phyloP scores from a whole-genome alignment of 92 coral and sea anemone species.

The Phenganax stokvisi region DNA sequence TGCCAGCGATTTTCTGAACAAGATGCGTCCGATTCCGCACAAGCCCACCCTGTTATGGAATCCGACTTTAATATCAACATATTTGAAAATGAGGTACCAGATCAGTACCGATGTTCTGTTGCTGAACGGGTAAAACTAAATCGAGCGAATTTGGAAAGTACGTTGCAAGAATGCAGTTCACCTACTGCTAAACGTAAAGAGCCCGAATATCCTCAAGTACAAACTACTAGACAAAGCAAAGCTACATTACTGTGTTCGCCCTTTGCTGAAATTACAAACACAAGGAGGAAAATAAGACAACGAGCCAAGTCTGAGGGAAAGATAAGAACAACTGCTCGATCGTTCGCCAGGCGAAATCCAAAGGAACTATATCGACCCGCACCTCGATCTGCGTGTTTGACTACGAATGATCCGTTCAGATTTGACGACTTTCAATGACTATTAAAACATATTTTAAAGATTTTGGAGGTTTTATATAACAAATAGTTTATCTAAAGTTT shows the following conservation, averaged over 20 bases:
- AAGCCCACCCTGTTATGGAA: background rate
- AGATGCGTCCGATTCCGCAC: constrained; percentile 18
- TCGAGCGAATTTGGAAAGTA: constrained; percentile 22
- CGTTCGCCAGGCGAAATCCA: background rate
- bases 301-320: constrained; percentile 30
- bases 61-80: background rate
- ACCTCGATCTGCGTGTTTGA: constrained; percentile 31
- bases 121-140: constrained; percentile 36
- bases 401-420: constrained; percentile 34
- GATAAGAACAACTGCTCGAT: background rate
- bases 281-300: background rate
- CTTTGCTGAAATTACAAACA: constrained; percentile 35
- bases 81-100: constrained; percentile 40
- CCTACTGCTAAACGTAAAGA: background rate
- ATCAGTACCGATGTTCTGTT: constrained; percentile 12
- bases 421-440: constrained; percentile 4
- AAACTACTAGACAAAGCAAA: constrained; percentile 3
- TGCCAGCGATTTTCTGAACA: constrained; percentile 19
- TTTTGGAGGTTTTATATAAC: constrained; percentile 1
- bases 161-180: background rate
- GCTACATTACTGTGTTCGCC: constrained; percentile 20
- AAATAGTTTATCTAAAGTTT: background rate
- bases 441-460: background rate
- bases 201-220: background rate
- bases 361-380: background rate